Percentiles rank a stretch among this genome's conserved stretches.
These are phyloP conservation scores for Nematolebias whitei DNA, from an alignment of 2,113 vertebrate genomes.

Conservation along the genomic window DNA sequence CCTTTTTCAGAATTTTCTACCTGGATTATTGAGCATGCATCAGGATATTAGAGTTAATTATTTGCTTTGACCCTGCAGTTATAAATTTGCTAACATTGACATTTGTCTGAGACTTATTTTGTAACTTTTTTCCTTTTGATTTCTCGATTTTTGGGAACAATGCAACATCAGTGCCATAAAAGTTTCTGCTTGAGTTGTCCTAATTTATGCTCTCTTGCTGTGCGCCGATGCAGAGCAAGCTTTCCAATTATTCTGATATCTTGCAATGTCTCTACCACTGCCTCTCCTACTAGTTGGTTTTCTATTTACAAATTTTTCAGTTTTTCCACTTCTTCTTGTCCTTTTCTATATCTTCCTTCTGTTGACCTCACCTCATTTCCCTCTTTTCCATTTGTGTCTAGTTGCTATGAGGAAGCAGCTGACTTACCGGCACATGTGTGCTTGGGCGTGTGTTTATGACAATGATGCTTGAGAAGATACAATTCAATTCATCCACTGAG, in stretches of 20 bases:
- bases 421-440: slow-evolving; percentile 6
- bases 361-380: slow-evolving; percentile 43
- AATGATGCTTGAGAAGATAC: slow-evolving; percentile 51
- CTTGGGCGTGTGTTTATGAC: slow-evolving; percentile 15
- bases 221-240: background rate
- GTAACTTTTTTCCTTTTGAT: background rate
- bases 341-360: slow-evolving; percentile 43
- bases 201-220: background rate
- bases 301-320: background rate
- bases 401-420: slow-evolving; percentile 70
- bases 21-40: too few species aligned
- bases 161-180: background rate
- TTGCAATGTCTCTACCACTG: background rate
- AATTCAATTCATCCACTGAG: slow-evolving; percentile 52
- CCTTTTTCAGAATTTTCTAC: too few species aligned
- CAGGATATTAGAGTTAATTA: too few species aligned
- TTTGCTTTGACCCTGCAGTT: too few species aligned
- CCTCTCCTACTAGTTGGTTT: slow-evolving; percentile 4
- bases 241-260: slow-evolving; percentile 29
- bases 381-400: slow-evolving; percentile 44
- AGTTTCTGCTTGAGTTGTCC: background rate
- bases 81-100: background rate
- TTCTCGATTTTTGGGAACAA: background rate
- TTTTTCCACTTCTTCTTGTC: slow-evolving; percentile 2
- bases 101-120: background rate